These are phyloP conservation scores for Helogale parvula DNA, from an alignment of 2,113 vertebrate species.

Conservation along the genomic window DNA sequence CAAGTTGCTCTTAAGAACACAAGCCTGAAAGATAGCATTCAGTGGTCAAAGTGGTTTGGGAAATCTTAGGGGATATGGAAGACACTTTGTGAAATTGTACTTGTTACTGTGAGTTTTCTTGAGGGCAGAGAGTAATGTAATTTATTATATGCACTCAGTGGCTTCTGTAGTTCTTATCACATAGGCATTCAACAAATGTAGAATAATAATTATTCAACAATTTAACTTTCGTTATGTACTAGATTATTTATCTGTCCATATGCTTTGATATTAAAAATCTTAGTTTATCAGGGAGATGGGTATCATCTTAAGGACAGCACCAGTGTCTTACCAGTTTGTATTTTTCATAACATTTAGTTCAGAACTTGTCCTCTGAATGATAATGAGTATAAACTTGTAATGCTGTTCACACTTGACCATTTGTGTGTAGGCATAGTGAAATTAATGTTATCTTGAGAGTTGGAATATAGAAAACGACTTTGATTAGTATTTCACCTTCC, in stretches of 20 bases:
- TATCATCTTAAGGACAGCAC: not conserved
- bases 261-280: constrained; percentile 7
- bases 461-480: not conserved
- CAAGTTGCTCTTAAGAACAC: not conserved
- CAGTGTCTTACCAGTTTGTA: not conserved
- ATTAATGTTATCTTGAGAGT: not conserved
- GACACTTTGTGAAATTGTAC: not conserved
- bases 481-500: not conserved
- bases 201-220: not conserved
- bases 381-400: not conserved
- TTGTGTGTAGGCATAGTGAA: not conserved
- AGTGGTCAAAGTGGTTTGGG: not conserved
- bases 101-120: not conserved
- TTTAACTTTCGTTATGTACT: not conserved
- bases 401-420: not conserved
- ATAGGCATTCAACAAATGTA: not conserved
- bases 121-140: not conserved
- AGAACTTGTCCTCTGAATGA: not conserved
- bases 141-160: not conserved
- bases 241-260: not conserved
- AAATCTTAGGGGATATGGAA: not conserved
- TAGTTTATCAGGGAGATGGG: not conserved
- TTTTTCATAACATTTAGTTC: not conserved
- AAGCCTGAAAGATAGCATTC: not conserved
- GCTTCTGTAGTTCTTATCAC: not conserved